These are phyloP conservation scores for Acanthurus leucopareius DNA, from an alignment of 2,797 vertebrate genomes.

Conservation along the genomic window DNA sequence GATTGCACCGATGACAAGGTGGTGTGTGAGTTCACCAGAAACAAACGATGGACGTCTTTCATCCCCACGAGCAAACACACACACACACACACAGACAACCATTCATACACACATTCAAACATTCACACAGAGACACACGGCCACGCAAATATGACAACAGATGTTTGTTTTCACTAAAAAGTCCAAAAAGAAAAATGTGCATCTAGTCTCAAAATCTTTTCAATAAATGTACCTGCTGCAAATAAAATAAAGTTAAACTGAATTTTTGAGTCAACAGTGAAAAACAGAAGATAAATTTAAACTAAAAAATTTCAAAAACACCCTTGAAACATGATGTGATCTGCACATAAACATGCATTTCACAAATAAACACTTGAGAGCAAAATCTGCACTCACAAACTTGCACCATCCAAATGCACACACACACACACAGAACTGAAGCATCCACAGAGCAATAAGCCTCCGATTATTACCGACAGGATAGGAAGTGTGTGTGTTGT, in stretches of 20 bases:
- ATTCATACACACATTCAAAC: not conserved
- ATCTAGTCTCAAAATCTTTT: not conserved
- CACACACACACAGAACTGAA: not conserved
- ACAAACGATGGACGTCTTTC: constrained; percentile 14
- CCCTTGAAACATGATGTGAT: not conserved
- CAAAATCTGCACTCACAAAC: not conserved
- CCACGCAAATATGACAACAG: not conserved
- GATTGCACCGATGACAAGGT: constrained; percentile 54
- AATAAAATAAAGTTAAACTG: not conserved
- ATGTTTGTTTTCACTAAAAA: not conserved
- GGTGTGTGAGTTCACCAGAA: constrained; percentile 12
- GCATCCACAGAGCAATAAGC: constrained; percentile 19
- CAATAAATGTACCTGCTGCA: not conserved
- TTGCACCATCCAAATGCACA: not conserved
- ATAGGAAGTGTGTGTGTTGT: constrained; percentile 3
- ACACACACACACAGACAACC: not conserved
- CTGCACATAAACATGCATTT: not conserved
- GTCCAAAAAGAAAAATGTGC: not conserved
- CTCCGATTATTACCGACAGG: constrained; percentile 37
- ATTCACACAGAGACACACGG: not conserved
- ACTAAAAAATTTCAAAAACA: not conserved
- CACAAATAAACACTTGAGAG: not conserved
- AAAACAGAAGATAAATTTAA: not conserved
- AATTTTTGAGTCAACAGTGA: not conserved
- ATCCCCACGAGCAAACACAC: not conserved